Evolutionary conservation across 30 jellyfish, hydroid and myxozoan genomes (phyloP).

Genomic region (Nemopilema nomurai): DNA sequence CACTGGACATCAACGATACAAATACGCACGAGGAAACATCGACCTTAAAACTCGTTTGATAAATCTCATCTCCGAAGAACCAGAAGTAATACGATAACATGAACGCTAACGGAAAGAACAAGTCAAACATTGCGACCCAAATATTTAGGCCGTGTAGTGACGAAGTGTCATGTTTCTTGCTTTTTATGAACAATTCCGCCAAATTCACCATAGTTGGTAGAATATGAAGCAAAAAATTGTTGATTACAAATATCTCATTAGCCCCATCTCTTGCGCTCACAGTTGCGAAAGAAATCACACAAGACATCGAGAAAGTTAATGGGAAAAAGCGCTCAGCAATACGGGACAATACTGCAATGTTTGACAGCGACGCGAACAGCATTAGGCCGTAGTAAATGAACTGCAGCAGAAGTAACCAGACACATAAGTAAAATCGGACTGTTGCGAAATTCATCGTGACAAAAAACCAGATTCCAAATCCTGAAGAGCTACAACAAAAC

Average conservation of each 20-base stretch:
- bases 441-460: conserved; percentile 1
- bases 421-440: conserved; percentile 34
- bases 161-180: not conserved
- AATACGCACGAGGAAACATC: not conserved
- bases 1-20: conserved; percentile 20
- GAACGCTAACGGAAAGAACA: conserved; percentile 20
- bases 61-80: conserved; percentile 1
- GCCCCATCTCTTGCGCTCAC: conserved; percentile 26
- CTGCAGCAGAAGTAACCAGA: conserved; percentile 42
- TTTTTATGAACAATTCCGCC: not conserved
- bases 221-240: conserved; percentile 34
- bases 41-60: conserved; percentile 12
- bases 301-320: conserved; percentile 43
- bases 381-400: conserved; percentile 2
- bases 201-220: conserved; percentile 38
- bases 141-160: not conserved
- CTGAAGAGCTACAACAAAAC: conserved; percentile 32
- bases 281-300: conserved; percentile 17
- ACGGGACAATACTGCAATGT: not conserved
- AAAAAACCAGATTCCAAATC: conserved; percentile 46
- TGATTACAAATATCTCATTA: conserved; percentile 2
- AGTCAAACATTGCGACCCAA: not conserved
- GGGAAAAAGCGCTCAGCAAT: conserved; percentile 18
- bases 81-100: conserved; percentile 13
- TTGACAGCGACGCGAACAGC: not conserved